Evolutionary conservation across 1,140 invertebrate species (phyloP), one percentile per base, ranked within the genome.

Genomic region (Spodoptera frugiperda): DNA sequence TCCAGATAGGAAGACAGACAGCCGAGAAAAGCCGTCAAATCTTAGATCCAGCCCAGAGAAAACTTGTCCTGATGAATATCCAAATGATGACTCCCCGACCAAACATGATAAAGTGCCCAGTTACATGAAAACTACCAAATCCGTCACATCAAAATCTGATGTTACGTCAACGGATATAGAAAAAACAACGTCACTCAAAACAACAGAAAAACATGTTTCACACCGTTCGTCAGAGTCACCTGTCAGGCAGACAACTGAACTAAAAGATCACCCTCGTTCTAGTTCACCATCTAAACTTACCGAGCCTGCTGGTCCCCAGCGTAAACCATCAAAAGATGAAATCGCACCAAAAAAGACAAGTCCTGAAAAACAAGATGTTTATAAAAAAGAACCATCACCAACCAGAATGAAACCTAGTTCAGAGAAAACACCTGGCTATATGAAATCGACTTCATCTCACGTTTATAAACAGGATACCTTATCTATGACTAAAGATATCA

Each of bases 81-180:
- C 54, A 14, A 49, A 17, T 51, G 55, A 70, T 33, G 9, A 53
- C 6, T 65, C 68, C 15, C 33, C 59, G 49, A 33, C 15, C 2
- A 46, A 33, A 19, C 57, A 14, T 21, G 14, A 63, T 0, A 65
- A 72, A 10, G 21, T 73, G 6, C 75, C 78, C 11, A 55, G 65
- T 33, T 78, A 77, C 10, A 75, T 78, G 76, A 75, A 77, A 57
- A 79, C 80, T 17, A 82, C 77, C 10, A 19, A 70, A 14, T 57
- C 80, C n/a, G 53, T 48, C 8, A 21, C 65, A 5, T 48, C 73
- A 19, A 82, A 76, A 77, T 53, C 76, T 46, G 80, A 82, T 19
- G 57, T 51, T 11, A 15, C 55, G 21, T 25, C 19, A 14, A 57
- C 71, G 48, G 49, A 80, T 59, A 21, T 70, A 25, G 54, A 75